Conservation (phyloP, 1,140 invertebrate genomes). For the Heterodera schachtii region DNA sequence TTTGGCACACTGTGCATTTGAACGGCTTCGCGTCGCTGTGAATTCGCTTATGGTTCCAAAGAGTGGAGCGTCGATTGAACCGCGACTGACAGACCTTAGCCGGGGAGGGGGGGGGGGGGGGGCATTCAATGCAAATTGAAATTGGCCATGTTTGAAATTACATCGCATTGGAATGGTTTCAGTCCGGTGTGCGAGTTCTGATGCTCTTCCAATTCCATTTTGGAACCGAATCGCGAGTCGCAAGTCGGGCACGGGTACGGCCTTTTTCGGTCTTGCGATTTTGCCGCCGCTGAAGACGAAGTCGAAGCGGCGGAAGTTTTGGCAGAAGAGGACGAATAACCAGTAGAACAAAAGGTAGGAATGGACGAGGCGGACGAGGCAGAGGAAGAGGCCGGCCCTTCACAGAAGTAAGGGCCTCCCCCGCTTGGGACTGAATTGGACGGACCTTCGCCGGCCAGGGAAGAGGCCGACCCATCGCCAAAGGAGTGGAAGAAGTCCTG, state of each 20-base stretch:
- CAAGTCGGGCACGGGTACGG: conserved; percentile 64
- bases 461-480: background rate
- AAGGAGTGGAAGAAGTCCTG: background rate
- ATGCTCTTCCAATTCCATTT: conserved; percentile 66
- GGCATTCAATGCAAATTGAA: too few relatives aligned
- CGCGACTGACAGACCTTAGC: conserved; percentile 60
- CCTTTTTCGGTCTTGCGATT: conserved; percentile 54
- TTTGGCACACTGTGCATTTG: conserved; percentile 62
- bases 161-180: conserved; percentile 63
- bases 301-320: background rate
- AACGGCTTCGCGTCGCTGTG: conserved; percentile 65
- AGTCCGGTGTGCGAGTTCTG: conserved; percentile 63
- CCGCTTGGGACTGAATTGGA: background rate
- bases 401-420: background rate
- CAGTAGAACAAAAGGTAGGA: background rate
- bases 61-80: conserved; percentile 63
- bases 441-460: background rate
- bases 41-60: conserved; percentile 65
- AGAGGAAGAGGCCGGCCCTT: background rate
- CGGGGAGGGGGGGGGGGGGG: too few relatives aligned
- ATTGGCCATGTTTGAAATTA: conserved; percentile 29
- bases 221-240: conserved; percentile 61
- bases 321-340: background rate
- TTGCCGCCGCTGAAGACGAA: conserved; percentile 6
- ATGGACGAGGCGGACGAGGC: background rate